These are phyloP conservation scores for Blomia tropicalis DNA, from an alignment of 2,888 invertebrate species.

Conservation along the genomic window DNA sequence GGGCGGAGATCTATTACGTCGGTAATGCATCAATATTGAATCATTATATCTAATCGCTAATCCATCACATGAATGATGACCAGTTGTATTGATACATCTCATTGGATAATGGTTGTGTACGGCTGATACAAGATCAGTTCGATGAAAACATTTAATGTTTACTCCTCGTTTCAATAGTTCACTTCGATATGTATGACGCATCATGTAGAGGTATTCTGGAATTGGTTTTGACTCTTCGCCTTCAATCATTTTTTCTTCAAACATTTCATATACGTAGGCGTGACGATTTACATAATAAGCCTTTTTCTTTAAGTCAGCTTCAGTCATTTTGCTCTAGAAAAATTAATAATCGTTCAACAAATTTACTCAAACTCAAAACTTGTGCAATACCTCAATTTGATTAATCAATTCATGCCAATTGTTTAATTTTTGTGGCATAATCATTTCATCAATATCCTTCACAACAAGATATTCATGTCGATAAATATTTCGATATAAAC, in stretches of 20 bases:
- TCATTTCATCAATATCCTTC: constrained; percentile 18
- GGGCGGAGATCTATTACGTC: background rate
- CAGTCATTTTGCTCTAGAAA: background rate
- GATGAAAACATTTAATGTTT: constrained; percentile 19
- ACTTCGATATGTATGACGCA: constrained; percentile 16
- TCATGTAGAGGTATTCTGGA: constrained; percentile 8
- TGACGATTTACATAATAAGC: background rate
- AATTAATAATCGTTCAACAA: background rate
- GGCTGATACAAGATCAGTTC: constrained; percentile 1
- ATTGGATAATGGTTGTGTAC: constrained; percentile 13
- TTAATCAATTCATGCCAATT: constrained; percentile 17
- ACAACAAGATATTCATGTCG: constrained; percentile 12
- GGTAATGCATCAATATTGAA: constrained; percentile 1
- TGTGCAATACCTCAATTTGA: background rate
- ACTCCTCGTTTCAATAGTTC: background rate
- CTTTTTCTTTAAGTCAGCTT: background rate
- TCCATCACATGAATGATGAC: constrained; percentile 4
- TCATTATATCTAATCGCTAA: background rate
- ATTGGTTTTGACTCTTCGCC: background rate
- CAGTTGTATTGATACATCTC: background rate
- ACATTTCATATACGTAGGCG: constrained; percentile 14
- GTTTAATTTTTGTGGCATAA: constrained; percentile 1
- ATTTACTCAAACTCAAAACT: background rate
- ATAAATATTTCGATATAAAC: constrained; percentile 18
- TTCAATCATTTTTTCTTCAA: background rate